Base-by-base conservation (phyloP, 2,888 invertebrate species). In the Drosophila paramelanica region DNA sequence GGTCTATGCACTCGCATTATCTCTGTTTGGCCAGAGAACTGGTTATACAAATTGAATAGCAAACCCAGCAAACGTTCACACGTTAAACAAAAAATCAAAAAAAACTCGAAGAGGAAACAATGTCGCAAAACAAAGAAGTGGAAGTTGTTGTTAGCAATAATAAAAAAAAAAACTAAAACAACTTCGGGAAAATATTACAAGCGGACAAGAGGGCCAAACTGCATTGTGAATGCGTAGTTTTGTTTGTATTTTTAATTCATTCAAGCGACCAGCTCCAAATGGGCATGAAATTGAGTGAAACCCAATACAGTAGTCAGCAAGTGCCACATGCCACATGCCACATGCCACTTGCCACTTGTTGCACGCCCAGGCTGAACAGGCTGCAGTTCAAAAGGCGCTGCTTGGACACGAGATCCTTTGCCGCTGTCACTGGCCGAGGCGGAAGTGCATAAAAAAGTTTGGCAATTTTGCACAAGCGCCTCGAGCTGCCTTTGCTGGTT, bases 81-180 rank as follows among this genome's bases (percentile, higher is more conserved):
- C 83, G 66, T 52, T 27, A 31, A 11, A 23, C 23, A 23, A 23
- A 23, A 23, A 23, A 23, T 0, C 0, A 23, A 23, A 23, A 52
- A 52, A 57, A 53, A 14, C n/a, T 45, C 31, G 11, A 52, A n/a
- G 62, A 57, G 45, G 39, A 49, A 73, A 68, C 25, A 78, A 31
- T 64, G 52, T 77, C 42, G 62, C 62, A 47, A 65, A 64, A 86
- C 84, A 82, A 82, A 83, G 78, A 86, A 68, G 87, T 82, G 82
- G 87, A 86, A 82, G 86, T 81, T 53, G 83, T 81, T 53, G 52
- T 60, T 50, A 59, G 31, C 38, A 11, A 45, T n/a, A 46, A 39
- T 33, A 49, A 62, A 31, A 31, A 8, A 57, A 66, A 62, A 33
- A 33, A 31, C 8, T 6, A n/a, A 56, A 45, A 33, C 45, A 53